Percentiles rank a stretch among this genome's conserved stretches.
Evolutionary conservation across 2,797 vertebrate species (phyloP).

Genomic region (Hypotaenidia philippensis): DNA sequence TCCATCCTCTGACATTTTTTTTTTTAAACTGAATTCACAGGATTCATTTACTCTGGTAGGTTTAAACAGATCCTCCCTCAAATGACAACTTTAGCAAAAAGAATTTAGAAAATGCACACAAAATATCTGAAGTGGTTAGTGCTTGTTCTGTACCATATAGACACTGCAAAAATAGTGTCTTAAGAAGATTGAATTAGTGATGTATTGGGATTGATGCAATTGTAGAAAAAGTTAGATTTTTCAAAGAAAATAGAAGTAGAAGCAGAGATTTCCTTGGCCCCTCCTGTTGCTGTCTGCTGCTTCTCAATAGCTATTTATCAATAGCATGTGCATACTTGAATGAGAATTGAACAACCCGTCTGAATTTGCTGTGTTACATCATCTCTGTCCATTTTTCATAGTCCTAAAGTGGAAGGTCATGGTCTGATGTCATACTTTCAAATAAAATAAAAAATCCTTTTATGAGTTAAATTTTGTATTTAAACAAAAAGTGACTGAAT

Average conservation of each 20-base stretch:
- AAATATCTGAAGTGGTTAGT: neutral
- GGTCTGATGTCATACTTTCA: neutral
- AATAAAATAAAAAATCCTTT: neutral
- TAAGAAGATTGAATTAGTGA: neutral
- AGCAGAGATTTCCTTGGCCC: neutral
- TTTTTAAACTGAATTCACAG: slow-evolving; percentile 42
- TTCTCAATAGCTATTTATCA: neutral
- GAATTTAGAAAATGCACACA: neutral
- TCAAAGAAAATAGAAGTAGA: neutral
- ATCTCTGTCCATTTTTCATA: neutral
- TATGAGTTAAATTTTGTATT: neutral
- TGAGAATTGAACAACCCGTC: neutral
- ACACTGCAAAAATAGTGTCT: neutral
- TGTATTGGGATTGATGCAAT: neutral
- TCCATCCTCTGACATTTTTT: neutral
- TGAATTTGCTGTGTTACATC: neutral
- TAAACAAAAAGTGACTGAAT: neutral
- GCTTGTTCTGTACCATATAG: neutral
- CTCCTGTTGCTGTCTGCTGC: neutral
- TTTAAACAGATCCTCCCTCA: slow-evolving; percentile 68
- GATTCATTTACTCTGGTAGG: slow-evolving; percentile 20
- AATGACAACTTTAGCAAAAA: neutral
- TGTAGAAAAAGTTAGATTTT: neutral
- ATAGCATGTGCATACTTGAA: neutral
- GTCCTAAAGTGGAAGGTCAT: neutral